A percentile compares a stretch with the other conserved stretches of the same genome.
Evolutionary conservation across 1,140 invertebrate species (phyloP).

Genomic region (Drosophila saltans): DNA sequence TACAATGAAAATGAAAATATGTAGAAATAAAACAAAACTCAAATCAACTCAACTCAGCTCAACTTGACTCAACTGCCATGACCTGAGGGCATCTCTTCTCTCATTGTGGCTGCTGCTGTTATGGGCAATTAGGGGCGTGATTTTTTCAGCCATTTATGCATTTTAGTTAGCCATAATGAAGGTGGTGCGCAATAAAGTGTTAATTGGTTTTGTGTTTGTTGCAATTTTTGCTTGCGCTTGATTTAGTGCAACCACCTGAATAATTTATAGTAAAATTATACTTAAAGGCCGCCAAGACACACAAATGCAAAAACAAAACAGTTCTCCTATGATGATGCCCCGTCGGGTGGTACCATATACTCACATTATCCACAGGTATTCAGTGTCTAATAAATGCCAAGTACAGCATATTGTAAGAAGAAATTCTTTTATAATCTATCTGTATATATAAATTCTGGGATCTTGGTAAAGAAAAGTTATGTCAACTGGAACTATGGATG

Average conservation of each 20-base stretch:
- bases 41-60: constrained; percentile 19
- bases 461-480: no score
- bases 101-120: constrained; percentile 40
- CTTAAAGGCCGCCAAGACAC: neutral
- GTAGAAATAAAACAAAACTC: constrained; percentile 59
- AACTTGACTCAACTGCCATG: constrained; percentile 75
- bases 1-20: constrained; percentile 39
- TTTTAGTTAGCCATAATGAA: constrained; percentile 75
- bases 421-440: no score
- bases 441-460: no score
- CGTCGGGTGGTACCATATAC: neutral
- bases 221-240: constrained; percentile 48
- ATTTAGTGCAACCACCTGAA: constrained; percentile 71
- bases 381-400: no score
- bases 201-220: constrained; percentile 69
- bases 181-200: constrained; percentile 69
- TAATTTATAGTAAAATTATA: constrained; percentile 77
- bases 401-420: no score
- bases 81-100: constrained; percentile 46
- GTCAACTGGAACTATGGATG: no score
- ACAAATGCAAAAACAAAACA: neutral
- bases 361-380: no score
- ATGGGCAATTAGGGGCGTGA: constrained; percentile 79
- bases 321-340: neutral
- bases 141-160: constrained; percentile 78